Evolutionary conservation across 2,888 invertebrate species (phyloP), one percentile per base, ranked within the genome.

Genomic region (Altica lythri): DNA sequence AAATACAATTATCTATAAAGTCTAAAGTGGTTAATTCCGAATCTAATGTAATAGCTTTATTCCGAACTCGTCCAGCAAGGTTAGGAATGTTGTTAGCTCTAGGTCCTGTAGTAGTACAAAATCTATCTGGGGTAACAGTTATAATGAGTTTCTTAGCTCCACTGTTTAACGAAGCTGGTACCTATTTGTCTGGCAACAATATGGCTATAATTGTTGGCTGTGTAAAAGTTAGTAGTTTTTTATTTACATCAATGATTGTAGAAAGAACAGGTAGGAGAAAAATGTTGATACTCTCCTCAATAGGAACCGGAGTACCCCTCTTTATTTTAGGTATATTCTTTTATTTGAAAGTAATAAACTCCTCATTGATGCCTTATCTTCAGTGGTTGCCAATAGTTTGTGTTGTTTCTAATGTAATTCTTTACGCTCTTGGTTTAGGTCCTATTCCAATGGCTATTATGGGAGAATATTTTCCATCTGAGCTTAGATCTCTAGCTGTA

Each of bases 151-250:
- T 55, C 19, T 14, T 52, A 10, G 58, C 48, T n/a, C 52, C 55
- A 2, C 37, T 58, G 8, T 58, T 58, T 34, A 51, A 58, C 29
- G 29, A 37, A 0, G 52, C 55, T 10, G 43, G 46, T 22, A 52
- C 50, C 2, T 19, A 12, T 10, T 37, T 58, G 8, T 30, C 49
- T 16, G 58, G 82, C 85, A 79, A 80, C 6, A 67, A 84, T 5
- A 84, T 88, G 10, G 83, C 90, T 13, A 89, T 92, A 54, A 81
- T 89, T 22, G 85, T 92, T 1, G 90, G 89, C 0, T 76, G 84
- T 0, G 88, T 92, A 1, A 92, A 92, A 75, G 87, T 87, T n/a
- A 67, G 84, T 1, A 48, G 43, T 84, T 86, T 72, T 86, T 88
- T 0, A 79, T 77, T 86, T 10, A 88, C 89, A 0, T 88, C 89